phyloP scores from a whole-genome alignment of 2,113 vertebrate genomes.

The Sisor rabdophorus region DNA sequence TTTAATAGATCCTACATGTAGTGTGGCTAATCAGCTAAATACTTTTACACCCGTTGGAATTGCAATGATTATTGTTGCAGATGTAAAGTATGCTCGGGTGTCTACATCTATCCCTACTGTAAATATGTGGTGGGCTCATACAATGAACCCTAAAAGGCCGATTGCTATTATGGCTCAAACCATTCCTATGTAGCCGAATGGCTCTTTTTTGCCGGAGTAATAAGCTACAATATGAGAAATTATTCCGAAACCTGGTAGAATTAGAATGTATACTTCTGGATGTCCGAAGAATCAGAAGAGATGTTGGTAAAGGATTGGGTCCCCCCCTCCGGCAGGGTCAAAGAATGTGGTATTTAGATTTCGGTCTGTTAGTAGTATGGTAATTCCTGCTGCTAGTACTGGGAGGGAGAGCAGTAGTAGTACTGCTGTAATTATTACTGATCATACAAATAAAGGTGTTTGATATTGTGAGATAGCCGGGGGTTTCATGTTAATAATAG shows the following conservation, averaged over 20 bases:
- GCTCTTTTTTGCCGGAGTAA: slow-evolving; percentile 51
- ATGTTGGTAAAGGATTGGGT: too few species aligned
- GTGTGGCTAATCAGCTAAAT: slow-evolving; percentile 40
- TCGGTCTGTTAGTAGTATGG: slow-evolving; percentile 49
- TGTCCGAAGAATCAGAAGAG: not conserved
- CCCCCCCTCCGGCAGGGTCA: slow-evolving; percentile 32
- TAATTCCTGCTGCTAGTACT: slow-evolving; percentile 47
- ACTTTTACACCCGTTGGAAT: slow-evolving; percentile 47
- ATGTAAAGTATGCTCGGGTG: slow-evolving; percentile 57
- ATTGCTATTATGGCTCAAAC: slow-evolving; percentile 55
- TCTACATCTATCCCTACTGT: slow-evolving; percentile 51
- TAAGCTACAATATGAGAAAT: slow-evolving; percentile 47
- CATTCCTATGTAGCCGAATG: slow-evolving; percentile 55
- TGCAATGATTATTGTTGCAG: slow-evolving; percentile 57
- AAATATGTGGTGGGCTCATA: slow-evolving; percentile 55
- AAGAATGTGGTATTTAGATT: slow-evolving; percentile 53
- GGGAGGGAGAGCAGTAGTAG: slow-evolving; percentile 34
- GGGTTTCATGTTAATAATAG: slow-evolving; percentile 53
- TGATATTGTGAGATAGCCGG: slow-evolving; percentile 46
- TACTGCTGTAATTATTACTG: slow-evolving; percentile 40
- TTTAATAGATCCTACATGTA: slow-evolving; percentile 48
- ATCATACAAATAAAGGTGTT: slow-evolving; percentile 49
- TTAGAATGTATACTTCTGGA: slow-evolving; percentile 46
- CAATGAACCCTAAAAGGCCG: slow-evolving; percentile 44
- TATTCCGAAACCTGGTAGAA: slow-evolving; percentile 52